Evolutionary conservation across 2,797 vertebrate genomes (phyloP).

Genomic region (Atherinosoma microstoma): DNA sequence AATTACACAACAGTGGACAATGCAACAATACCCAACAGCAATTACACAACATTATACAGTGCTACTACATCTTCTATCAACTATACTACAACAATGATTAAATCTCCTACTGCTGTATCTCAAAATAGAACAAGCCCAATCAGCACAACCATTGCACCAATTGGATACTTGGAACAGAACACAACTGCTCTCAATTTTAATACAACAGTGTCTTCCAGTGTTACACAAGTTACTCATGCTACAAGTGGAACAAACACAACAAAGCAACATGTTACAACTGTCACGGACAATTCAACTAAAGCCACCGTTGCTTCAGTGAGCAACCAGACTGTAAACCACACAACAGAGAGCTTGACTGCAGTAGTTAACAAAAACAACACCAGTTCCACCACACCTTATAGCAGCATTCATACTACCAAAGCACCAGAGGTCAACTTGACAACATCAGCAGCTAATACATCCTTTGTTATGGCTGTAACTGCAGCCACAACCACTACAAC

Average conservation of each 20-base stretch:
- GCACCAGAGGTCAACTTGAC: neutral
- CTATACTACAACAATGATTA: constrained; percentile 7
- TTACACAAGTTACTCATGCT: neutral
- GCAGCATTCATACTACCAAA: constrained; percentile 11
- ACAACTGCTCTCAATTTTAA: constrained; percentile 23
- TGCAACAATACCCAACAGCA: neutral
- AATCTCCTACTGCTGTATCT: neutral
- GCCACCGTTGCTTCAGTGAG: constrained; percentile 11
- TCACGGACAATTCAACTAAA: constrained; percentile 15
- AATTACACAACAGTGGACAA: neutral
- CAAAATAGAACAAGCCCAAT: constrained; percentile 10
- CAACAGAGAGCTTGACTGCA: constrained; percentile 10
- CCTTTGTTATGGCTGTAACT: neutral
- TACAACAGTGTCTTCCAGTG: constrained; percentile 4
- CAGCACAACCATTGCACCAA: neutral
- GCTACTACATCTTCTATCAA: neutral
- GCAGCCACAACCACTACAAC: neutral
- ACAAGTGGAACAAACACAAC: neutral
- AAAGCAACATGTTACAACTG: neutral
- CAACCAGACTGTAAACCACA: constrained; percentile 30
- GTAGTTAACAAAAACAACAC: neutral
- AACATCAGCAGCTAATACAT: neutral
- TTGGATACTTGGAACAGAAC: constrained; percentile 12
- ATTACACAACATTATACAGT: neutral
- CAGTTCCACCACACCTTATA: constrained; percentile 8